Base-by-base conservation (phyloP, 1,140 invertebrate species). In the roundworm (Caenorhabditis elegans) region DNA sequence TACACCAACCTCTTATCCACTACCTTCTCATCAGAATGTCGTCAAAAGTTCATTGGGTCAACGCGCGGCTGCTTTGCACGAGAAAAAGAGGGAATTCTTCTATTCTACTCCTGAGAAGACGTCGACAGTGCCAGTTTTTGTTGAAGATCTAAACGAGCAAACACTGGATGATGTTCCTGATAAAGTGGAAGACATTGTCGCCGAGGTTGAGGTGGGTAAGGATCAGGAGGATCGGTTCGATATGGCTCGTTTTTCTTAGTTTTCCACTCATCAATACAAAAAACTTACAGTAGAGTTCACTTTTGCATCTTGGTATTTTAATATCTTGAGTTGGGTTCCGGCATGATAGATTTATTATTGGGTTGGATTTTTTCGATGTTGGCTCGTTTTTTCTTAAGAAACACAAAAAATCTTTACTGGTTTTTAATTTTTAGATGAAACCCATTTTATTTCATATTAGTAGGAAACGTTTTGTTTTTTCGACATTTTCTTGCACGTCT, bases 31-130 rank as follows among this genome's bases (percentile, higher is more conserved):
- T 24, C 60, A 70, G 60, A 70, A 39, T 70, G 60, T 31, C 60
- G 60, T 70, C 60, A 34, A 31, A 11, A 31, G 39, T 11, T 70
- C 28, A 11, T 70, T 70, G 60, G n/a, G 34, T 19, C 11, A 70
- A 70, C 60, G 60, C 13, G 60, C 60, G 17, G 60, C 60, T 4
- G 60, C 60, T 11, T 34, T 31, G n/a, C 60, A 70, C 34, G 60
- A 70, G 34, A 70, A 70, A 34, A 70, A 70, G 34, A 31, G 60
- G n/a, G 60, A 70, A 34, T 70, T 70, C 60, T 70, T 70, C 60
- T 70, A 39, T 39, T 70, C 60, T 6, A 70, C 60, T 39, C 60
- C 60, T 3, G 60, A 70, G 60, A 70, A 70, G 60, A 39, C 60
- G 34, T 39, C 60, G 17, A 2, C 34, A 22, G n/a, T 22, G 11